A percentile compares a stretch with the other conserved stretches of the same genome.
These are phyloP conservation scores for Ptychoptera albimana DNA, from an alignment of 2,888 invertebrate species.

Conservation along the genomic window DNA sequence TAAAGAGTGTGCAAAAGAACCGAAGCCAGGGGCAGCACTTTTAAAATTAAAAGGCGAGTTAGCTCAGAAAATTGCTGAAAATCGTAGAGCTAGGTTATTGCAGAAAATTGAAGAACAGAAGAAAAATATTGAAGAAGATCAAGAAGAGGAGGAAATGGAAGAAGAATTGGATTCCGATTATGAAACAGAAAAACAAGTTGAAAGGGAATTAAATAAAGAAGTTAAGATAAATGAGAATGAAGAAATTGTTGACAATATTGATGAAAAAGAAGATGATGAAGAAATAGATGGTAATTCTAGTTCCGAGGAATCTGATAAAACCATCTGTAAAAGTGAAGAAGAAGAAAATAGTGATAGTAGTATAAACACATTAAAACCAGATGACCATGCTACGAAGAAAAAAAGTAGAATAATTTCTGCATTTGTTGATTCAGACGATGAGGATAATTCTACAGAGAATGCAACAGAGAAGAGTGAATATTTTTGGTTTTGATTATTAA, in stretches of 20 bases:
- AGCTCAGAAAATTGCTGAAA: constrained; percentile 51
- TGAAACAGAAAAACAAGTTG: constrained; percentile 11
- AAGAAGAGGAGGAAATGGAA: constrained; percentile 26
- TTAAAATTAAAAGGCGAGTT: constrained; percentile 53
- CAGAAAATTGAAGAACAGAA: constrained; percentile 28
- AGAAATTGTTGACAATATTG: constrained; percentile 33
- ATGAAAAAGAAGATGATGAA: constrained; percentile 20
- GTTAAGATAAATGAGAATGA: constrained; percentile 13
- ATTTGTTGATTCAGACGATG: constrained; percentile 25
- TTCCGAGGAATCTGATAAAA: constrained; percentile 15
- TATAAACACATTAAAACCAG: constrained; percentile 19
- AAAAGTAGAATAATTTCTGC: constrained; percentile 30
- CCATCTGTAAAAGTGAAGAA: constrained; percentile 7
- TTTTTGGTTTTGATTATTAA: no score
- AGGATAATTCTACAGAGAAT: constrained; percentile 14
- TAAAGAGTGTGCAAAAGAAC: constrained; percentile 22
- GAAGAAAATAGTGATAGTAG: constrained; percentile 18
- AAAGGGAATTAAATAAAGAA: constrained; percentile 14
- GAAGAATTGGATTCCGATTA: constrained; percentile 21
- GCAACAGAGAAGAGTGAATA: not conserved
- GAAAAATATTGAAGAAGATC: constrained; percentile 11
- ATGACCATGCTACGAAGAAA: constrained; percentile 14
- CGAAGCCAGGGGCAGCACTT: constrained; percentile 54
- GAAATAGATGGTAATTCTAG: constrained; percentile 1
- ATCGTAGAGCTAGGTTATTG: constrained; percentile 47